Evolutionary conservation across 2,797 vertebrate genomes (phyloP), one percentile per base, ranked within the genome.

Genomic region (Tenualosa ilisha): DNA sequence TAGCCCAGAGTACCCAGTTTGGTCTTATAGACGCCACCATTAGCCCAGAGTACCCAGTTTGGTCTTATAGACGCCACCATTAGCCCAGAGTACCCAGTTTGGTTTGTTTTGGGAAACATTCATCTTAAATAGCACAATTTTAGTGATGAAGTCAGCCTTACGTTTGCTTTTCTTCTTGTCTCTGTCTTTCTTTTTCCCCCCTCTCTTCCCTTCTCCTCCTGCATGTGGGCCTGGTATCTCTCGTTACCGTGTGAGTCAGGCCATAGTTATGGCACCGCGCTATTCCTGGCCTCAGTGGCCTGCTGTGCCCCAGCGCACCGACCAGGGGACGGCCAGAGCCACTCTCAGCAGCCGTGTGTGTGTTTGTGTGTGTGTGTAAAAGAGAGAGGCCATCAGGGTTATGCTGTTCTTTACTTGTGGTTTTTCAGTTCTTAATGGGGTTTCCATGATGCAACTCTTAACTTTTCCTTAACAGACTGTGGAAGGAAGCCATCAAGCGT

Each of bases 151-250:
- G 85, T 84, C 65, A 59, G 86, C 4, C 31, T 84, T 61, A 72
- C 65, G 75, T 85, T 89, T 87, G 72, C 54, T 72, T 84, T 61
- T 85, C 6, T 84, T 22, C 65, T 85, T 59, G 49, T 84, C 82
- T 86, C 43, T 83, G 1, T 51, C 50, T 79, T 85, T 89, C 87
- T 82, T 56, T 61, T 84, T 51, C 84, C 4, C 4, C 0, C 49
- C 75, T 84, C 79, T 84, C 15, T 68, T 85, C 61, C 53, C 85
- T 84, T 31, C 81, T 88, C 83, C 84, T 82, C 88, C 89, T 88
- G 92, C 91, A 88, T 89, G 89, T 88, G 87, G 88, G 88, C 89
- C 86, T 24, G 50, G 68, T 83, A 81, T 85, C 79, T 81, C 22
- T 84, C 37, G 49, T 72, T 81, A 82, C 68, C 89, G 88, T 87